Base-by-base conservation (phyloP, 2,113 vertebrate species). In the Mola mola region DNA sequence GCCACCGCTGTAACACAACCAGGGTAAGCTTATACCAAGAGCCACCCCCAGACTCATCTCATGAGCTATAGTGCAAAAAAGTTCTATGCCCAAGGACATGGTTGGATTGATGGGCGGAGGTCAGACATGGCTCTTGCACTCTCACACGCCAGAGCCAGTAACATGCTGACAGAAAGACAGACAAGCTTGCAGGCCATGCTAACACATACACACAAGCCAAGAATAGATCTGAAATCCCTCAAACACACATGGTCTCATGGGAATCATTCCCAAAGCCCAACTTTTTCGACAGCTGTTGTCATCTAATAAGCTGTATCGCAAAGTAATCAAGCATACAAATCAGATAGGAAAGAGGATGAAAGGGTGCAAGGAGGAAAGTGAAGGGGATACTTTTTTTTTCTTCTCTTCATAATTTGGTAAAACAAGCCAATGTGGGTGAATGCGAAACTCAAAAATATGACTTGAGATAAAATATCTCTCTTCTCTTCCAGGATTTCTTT, bases 1-100 rank as follows among this genome's bases (percentile, higher is more conserved):
- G 74, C 76, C 24, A 29, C n/a, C 48, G 82, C 72, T 64, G 81
- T 60, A 89, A 87, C 65, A 38, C 49, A 76, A 84, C 63, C 81
- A 53, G 49, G 48, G 74, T 81, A 78, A 84, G 48, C 66, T 16
- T 82, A 85, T 74, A 84, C 78, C 76, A 16, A 17, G 28, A 38
- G n/a, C 41, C 55, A 25, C 41, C 38, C 21, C 28, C 41, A 16
- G 26, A 10, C 26, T 49, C 4, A 2, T 75, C 73, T 82, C 66
- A 77, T 65, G 66, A 73, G 70, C 75, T 73, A 84, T 86, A 73
- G 81, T 82, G 66, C 48, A 44, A 31, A 7, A n/a, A 47, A 25
- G 48, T 26, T 59, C 78, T 9, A 7, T 33, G 66, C 77, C 72
- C 65, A 37, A 25, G 57, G 75, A 82, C 62, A 61, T 49, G 47